These are phyloP conservation scores for Echinops telfairi DNA, from an alignment of 2,113 vertebrate species.

Conservation along the genomic window DNA sequence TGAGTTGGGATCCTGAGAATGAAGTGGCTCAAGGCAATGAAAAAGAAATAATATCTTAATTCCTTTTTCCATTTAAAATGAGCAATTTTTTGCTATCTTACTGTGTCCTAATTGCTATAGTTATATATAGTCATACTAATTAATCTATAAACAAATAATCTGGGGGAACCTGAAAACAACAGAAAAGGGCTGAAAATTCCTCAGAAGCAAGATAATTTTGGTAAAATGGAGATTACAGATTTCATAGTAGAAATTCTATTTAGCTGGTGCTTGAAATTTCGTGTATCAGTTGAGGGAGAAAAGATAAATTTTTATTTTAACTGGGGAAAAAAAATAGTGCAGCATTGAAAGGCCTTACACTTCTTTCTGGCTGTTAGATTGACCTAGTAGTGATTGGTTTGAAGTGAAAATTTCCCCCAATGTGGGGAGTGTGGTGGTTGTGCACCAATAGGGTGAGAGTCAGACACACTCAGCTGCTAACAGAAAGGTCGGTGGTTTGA, in stretches of 20 bases:
- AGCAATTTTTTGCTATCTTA: slow-evolving; percentile 60
- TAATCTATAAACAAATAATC: background rate
- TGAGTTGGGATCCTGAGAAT: slow-evolving; percentile 68
- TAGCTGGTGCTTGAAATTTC: slow-evolving; percentile 52
- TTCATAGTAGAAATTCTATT: slow-evolving; percentile 18
- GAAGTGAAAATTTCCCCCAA: slow-evolving; percentile 53
- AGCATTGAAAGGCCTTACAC: slow-evolving; percentile 65
- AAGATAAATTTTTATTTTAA: slow-evolving; percentile 24
- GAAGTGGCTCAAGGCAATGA: slow-evolving; percentile 76
- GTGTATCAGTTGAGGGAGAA: background rate
- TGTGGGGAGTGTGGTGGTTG: slow-evolving; percentile 52
- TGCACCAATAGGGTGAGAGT: slow-evolving; percentile 38
- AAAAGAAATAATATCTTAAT: slow-evolving; percentile 73
- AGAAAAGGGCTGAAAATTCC: slow-evolving; percentile 45
- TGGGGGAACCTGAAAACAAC: slow-evolving; percentile 53
- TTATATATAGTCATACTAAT: slow-evolving; percentile 61
- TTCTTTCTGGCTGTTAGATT: slow-evolving; percentile 51
- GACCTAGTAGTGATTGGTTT: slow-evolving; percentile 28
- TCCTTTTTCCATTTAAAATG: slow-evolving; percentile 64
- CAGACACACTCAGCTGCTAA: background rate
- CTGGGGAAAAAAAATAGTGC: slow-evolving; percentile 63
- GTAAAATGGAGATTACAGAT: slow-evolving; percentile 56
- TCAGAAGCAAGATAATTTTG: background rate
- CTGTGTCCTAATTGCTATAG: slow-evolving; percentile 44
- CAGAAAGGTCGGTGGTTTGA: background rate